Conservation (phyloP, 2,888 invertebrate species). For the Ophion ventricosus region DNA sequence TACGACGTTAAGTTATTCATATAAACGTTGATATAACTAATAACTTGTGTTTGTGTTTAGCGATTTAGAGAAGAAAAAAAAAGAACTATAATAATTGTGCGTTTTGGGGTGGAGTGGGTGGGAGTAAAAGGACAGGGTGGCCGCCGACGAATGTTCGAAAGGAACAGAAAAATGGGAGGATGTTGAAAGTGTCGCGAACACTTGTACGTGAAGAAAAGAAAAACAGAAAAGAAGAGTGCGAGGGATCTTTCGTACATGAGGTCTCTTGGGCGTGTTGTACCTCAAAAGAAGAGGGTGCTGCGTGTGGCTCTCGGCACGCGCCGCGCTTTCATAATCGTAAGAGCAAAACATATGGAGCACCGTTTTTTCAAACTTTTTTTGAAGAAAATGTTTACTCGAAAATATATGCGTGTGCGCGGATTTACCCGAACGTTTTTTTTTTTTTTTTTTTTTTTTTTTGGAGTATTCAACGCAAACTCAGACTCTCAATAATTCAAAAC, state of each 20-base stretch:
- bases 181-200: constrained; percentile 68
- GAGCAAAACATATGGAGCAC: constrained; percentile 43
- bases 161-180: constrained; percentile 58
- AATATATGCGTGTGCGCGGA: neutral
- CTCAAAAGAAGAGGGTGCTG: constrained; percentile 47
- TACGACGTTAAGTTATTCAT: constrained; percentile 70
- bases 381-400: constrained; percentile 1
- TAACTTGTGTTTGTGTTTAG: constrained; percentile 73
- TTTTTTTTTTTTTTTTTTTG: neutral
- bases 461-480: neutral
- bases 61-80: constrained; percentile 62
- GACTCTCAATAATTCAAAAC: neutral
- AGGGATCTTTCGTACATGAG: neutral
- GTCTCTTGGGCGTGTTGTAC: constrained; percentile 59
- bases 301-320: constrained; percentile 34
- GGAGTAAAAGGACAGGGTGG: constrained; percentile 39
- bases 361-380: constrained; percentile 42
- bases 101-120: constrained; percentile 30
- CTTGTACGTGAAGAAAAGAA: neutral
- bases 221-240: neutral
- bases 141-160: constrained; percentile 19
- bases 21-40: constrained; percentile 68
- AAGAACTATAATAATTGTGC: constrained; percentile 41
- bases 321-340: constrained; percentile 55
- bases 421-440: neutral